Evolutionary conservation across 2,888 invertebrate species (phyloP), one percentile per base, ranked within the genome.

Genomic region (Hypercompe scribonia): DNA sequence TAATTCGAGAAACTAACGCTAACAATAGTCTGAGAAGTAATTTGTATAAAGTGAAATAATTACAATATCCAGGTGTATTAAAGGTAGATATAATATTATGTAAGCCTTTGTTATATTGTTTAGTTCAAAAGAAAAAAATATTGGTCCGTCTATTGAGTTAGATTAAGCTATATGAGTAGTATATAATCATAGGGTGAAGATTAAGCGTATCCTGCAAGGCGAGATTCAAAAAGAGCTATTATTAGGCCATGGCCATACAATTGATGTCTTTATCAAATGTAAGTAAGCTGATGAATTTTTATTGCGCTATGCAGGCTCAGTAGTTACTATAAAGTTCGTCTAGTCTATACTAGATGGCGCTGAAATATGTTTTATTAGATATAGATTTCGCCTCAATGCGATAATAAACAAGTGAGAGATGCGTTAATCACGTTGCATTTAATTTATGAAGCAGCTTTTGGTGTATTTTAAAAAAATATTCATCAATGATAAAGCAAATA

Each of bases 341-440:
- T 15, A 4, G 15, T 28, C 15, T 31, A 5, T 31, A 2, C 7
- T 31, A 61, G 18, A 61, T 61, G 31, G 61, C 31, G 31, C 61
- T 61, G 61, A 54, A 54, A n/a, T 54, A n/a, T n/a, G n/a, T 18
- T 61, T 61, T 61, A 18, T 1, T 31, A 61, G 18, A n/a, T 28
- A 13, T 28, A 11, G 5, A 13, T 58, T 28, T 58, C 28, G 28
- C 28, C 28, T 58, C 58, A 58, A 58, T 11, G 28, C 28, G 15
- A 5, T 28, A 58, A 4, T 58, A 28, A 46, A 24, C 50, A 50
- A 18, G 31, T 61, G 75, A 72, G n/a, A 10, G 21, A 54, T 73
- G 67, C 42, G 69, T 68, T n/a, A 73, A 76, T 66, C 66, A 61
- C 54, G 31, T 82, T 68, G 78, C 74, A 78, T 78, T 81, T 76